phyloP scores from a whole-genome alignment of 2,113 vertebrate species.

The Poeciliopsis occidentalis region DNA sequence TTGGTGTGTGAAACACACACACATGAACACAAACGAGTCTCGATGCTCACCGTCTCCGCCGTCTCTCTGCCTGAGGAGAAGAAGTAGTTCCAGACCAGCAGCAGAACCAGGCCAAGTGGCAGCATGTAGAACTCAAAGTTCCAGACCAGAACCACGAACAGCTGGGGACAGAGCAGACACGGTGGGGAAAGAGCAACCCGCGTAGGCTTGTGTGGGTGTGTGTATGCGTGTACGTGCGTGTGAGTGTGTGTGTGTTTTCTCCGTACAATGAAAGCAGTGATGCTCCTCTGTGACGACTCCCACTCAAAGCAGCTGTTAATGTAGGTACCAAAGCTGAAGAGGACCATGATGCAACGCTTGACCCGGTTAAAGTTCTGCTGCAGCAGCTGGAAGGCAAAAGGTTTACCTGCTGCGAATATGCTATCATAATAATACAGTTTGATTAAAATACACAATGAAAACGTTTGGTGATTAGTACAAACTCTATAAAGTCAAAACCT shows the following conservation, averaged over 20 bases:
- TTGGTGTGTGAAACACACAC: not conserved
- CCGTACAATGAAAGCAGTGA: constrained; percentile 91
- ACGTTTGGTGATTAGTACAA: not conserved
- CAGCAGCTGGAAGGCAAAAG: constrained; percentile 80
- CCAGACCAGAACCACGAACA: constrained; percentile 93
- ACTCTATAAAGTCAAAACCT: too few relatives aligned
- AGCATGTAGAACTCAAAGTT: constrained; percentile 97
- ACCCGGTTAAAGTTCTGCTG: constrained; percentile 90
- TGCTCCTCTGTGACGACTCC: constrained; percentile 91
- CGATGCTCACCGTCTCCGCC: constrained; percentile 83
- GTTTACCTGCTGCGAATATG: not conserved
- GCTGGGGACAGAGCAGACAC: constrained; percentile 62
- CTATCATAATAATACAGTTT: constrained; percentile 81
- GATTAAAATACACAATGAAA: not conserved
- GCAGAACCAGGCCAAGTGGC: constrained; percentile 85
- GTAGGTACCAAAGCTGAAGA: constrained; percentile 85
- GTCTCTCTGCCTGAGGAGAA: constrained; percentile 83
- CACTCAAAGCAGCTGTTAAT: constrained; percentile 96
- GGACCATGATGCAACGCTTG: constrained; percentile 89
- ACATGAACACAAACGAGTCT: too few relatives aligned
- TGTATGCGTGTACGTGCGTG: constrained; percentile 2
- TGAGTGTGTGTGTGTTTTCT: constrained; percentile 18
- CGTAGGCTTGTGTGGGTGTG: not conserved
- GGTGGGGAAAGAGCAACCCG: not conserved
- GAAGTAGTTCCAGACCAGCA: constrained; percentile 91